Evolutionary conservation across 2,113 vertebrate genomes (phyloP), one percentile per base, ranked within the genome.

Genomic region (Phyllostomus hastatus): DNA sequence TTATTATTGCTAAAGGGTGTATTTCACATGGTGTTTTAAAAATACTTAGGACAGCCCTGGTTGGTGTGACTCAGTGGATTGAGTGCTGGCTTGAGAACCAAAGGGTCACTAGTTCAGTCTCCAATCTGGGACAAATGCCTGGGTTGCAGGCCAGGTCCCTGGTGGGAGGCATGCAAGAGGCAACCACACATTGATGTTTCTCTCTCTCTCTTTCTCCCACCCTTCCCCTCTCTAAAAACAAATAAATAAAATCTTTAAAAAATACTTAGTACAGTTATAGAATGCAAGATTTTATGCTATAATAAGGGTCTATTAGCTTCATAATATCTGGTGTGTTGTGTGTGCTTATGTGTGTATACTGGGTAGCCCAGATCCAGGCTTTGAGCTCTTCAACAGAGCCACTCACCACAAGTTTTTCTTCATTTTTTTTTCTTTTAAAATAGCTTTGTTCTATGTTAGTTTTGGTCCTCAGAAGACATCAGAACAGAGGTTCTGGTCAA

Each of bases 401-500:
- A 75, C 57, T 80, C 26, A 94, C 20, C 50, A 43, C 35, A 80
- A 85, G 20, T 81, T n/a, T 64, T 64, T 64, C 61, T 64, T 31
- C 61, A 64, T 31, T 28, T 64, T 64, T 64, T 69, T 66, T 52
- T 81, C 50, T 89, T 57, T 81, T 48, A 80, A 82, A 88, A 90
- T 64, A 78, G 43, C 41, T 43, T 22, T 75, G 22, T 75, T 73
- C 41, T 48, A 75, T 70, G 5, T 38, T 52, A 93, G 41, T 81
- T 81, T 67, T 5, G 72, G 72, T 72, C 87, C 96, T 0, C 57
- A 87, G 99, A 99, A 75, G 99, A 99, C 91, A 96, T 99, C 57
- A 98, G 98, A 73, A 99, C 99, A 90, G 99, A 99, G 97, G 97
- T 95, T 22, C 97, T 99, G 87, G 99, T 99, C 54, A 99, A 98